phyloP scores from a whole-genome alignment of 2,797 vertebrate genomes.

The Brachyalestes nurse region DNA sequence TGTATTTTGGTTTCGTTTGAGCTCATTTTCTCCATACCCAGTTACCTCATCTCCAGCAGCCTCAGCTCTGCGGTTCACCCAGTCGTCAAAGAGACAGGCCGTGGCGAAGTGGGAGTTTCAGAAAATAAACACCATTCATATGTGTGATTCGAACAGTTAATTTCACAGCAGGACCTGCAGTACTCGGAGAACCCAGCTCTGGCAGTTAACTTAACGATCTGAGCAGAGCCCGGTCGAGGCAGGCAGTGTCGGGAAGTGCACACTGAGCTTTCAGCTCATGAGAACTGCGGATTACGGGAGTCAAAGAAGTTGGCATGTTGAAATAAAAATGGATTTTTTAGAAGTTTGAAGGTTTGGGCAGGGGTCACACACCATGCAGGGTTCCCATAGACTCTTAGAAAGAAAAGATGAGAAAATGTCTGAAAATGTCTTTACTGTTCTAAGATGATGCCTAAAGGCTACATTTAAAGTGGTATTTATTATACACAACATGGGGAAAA shows the following conservation, averaged over 20 bases:
- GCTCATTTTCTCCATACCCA: neutral
- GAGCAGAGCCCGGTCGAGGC: conserved; percentile 3
- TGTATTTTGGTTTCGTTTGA: neutral
- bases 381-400: no score
- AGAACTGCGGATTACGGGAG: neutral
- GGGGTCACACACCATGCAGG: conserved; percentile 15
- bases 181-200: neutral
- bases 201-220: conserved; percentile 23
- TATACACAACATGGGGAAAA: no score
- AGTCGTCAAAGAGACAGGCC: conserved; percentile 2
- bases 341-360: conserved; percentile 49
- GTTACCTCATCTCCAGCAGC: neutral
- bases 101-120: conserved; percentile 3
- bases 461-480: no score
- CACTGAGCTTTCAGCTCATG: neutral
- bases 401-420: no score
- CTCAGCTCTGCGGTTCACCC: neutral
- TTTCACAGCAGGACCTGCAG: conserved; percentile 32
- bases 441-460: no score
- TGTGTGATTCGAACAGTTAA: conserved; percentile 36
- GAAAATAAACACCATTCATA: conserved; percentile 32
- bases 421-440: no score
- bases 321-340: neutral
- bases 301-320: neutral
- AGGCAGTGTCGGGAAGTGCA: neutral